Percentiles rank a stretch among this genome's conserved stretches.
Evolutionary conservation across 2,888 invertebrate species (phyloP).

Genomic region (Julus scandinavius): DNA sequence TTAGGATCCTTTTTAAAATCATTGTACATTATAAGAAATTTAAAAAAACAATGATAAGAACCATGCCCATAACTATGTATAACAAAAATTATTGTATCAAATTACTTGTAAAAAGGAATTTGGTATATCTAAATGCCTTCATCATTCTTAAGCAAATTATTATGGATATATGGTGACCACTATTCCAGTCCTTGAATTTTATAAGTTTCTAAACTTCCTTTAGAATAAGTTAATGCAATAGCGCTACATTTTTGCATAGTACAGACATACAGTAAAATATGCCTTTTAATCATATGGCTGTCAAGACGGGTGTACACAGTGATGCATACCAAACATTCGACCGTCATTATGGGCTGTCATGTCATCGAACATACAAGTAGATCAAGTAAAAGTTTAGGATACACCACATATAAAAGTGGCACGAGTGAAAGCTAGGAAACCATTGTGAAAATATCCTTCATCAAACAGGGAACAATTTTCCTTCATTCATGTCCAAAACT

Average conservation of each 20-base stretch:
- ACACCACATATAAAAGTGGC: constrained; percentile 8
- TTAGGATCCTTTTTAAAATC: too few relatives aligned
- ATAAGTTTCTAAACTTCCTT: neutral
- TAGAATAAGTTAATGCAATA: neutral
- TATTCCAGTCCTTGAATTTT: neutral
- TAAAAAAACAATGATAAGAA: too few relatives aligned
- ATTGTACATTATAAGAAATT: too few relatives aligned
- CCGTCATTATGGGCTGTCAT: constrained; percentile 29
- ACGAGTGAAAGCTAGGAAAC: constrained; percentile 10
- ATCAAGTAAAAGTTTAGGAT: constrained; percentile 37
- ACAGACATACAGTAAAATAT: neutral
- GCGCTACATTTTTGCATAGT: neutral
- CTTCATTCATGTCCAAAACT: neutral
- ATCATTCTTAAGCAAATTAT: too few relatives aligned
- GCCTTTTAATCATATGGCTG: constrained; percentile 7
- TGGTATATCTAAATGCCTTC: too few relatives aligned
- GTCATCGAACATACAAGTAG: constrained; percentile 2
- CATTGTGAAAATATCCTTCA: constrained; percentile 26
- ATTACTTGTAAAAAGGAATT: too few relatives aligned
- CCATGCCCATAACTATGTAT: too few relatives aligned
- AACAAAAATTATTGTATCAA: too few relatives aligned
- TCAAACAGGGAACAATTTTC: constrained; percentile 28
- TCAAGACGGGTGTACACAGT: neutral
- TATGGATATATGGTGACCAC: too few relatives aligned
- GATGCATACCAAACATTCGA: constrained; percentile 30